phyloP scores from a whole-genome alignment of 2,113 vertebrate species.

The Benitochromis conjunctus region DNA sequence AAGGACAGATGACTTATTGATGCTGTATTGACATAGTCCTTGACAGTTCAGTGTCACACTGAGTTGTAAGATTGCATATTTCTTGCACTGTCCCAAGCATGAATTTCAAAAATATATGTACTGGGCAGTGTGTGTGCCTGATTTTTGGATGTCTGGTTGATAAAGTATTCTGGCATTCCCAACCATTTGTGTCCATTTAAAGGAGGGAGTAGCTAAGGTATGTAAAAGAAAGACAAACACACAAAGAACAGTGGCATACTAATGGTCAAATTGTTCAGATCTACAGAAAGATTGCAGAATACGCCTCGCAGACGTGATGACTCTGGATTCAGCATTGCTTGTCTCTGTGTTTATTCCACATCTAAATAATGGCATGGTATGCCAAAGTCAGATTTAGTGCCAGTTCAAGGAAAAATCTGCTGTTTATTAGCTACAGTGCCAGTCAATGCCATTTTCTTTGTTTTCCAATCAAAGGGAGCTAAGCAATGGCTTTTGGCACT shows the following conservation, averaged over 20 bases:
- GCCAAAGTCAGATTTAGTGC: background rate
- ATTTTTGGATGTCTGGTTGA: background rate
- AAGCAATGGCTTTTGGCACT: constrained; percentile 44
- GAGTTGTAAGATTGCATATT: background rate
- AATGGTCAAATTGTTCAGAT: background rate
- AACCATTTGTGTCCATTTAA: background rate
- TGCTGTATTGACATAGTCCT: background rate
- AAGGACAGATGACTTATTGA: background rate
- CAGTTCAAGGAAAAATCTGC: constrained; percentile 32
- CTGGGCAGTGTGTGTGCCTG: background rate
- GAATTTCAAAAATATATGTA: background rate
- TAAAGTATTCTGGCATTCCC: background rate
- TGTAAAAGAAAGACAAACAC: background rate
- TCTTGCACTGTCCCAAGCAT: background rate
- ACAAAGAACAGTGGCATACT: background rate
- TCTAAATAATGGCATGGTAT: background rate
- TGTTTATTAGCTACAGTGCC: constrained; percentile 48
- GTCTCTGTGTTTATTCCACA: background rate
- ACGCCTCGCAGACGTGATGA: background rate
- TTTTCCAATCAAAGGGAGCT: constrained; percentile 41
- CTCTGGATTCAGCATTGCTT: background rate
- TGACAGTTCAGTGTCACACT: background rate
- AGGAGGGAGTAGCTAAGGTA: background rate
- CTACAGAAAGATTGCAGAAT: background rate
- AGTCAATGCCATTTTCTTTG: constrained; percentile 22